Percentiles rank a stretch among this genome's conserved stretches.
Conservation (phyloP, 2,113 vertebrate genomes). For the Phaetusa simplex region DNA sequence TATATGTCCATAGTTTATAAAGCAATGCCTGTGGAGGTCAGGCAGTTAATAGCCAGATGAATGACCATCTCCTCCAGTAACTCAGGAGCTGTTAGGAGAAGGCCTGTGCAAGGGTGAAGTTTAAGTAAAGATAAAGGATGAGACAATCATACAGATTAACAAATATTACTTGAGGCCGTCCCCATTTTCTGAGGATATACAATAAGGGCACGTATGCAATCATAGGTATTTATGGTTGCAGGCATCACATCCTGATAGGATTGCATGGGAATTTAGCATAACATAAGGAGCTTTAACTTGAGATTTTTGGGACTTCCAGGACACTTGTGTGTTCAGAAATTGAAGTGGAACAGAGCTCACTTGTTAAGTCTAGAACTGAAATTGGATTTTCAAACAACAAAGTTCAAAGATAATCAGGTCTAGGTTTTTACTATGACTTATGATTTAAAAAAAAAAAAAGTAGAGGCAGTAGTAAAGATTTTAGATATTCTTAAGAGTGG, state of each 20-base stretch:
- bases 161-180: neutral
- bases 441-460: neutral
- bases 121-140: neutral
- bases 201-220: rapidly evolving
- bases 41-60: neutral
- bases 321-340: neutral
- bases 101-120: neutral
- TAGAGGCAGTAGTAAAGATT: neutral
- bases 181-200: neutral
- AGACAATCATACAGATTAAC: neutral
- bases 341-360: neutral
- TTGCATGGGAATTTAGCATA: neutral
- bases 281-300: neutral
- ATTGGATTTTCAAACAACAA: neutral
- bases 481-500: neutral
- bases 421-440: neutral
- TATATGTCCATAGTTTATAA: neutral
- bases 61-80: neutral
- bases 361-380: neutral
- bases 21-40: neutral
- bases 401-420: neutral
- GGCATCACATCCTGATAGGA: neutral
- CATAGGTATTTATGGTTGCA: rapidly evolving
- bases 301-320: neutral
- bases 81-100: neutral